These are phyloP conservation scores for Osmoderma eremita DNA, from an alignment of 2,888 invertebrate species.

Conservation along the genomic window DNA sequence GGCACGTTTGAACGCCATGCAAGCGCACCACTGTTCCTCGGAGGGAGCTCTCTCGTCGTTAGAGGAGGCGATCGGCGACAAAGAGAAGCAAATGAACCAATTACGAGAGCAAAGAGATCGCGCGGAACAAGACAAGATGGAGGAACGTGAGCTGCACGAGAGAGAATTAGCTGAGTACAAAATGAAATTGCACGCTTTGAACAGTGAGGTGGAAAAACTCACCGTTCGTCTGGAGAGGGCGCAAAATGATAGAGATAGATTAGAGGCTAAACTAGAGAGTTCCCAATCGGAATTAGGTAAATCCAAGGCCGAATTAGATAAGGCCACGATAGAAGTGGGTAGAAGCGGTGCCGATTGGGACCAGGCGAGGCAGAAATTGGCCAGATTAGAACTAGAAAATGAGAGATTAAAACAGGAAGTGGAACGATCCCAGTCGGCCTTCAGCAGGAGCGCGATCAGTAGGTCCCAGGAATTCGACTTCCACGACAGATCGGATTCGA, in stretches of 20 bases:
- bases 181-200: slow-evolving; percentile 90
- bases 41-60: slow-evolving; percentile 92
- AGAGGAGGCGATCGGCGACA: slow-evolving; percentile 95
- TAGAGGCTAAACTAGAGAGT: slow-evolving; percentile 90
- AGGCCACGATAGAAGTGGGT: slow-evolving; percentile 89
- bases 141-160: slow-evolving; percentile 93
- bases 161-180: slow-evolving; percentile 94
- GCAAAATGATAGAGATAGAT: slow-evolving; percentile 88
- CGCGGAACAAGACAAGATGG: slow-evolving; percentile 94
- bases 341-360: slow-evolving; percentile 91
- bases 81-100: slow-evolving; percentile 97
- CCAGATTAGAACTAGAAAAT: slow-evolving; percentile 88
- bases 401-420: slow-evolving; percentile 80
- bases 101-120: slow-evolving; percentile 93
- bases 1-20: slow-evolving; percentile 89
- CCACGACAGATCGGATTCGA: slow-evolving; percentile 67
- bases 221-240: slow-evolving; percentile 88
- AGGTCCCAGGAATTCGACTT: slow-evolving; percentile 62
- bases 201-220: slow-evolving; percentile 91
- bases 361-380: slow-evolving; percentile 82
- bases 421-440: slow-evolving; percentile 81
- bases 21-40: slow-evolving; percentile 92
- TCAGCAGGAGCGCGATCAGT: slow-evolving; percentile 82
- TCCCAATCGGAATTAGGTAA: slow-evolving; percentile 94
- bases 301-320: slow-evolving; percentile 93